Base-by-base conservation (phyloP, 2,797 vertebrate genomes). In the Sebastiscus tertius region DNA sequence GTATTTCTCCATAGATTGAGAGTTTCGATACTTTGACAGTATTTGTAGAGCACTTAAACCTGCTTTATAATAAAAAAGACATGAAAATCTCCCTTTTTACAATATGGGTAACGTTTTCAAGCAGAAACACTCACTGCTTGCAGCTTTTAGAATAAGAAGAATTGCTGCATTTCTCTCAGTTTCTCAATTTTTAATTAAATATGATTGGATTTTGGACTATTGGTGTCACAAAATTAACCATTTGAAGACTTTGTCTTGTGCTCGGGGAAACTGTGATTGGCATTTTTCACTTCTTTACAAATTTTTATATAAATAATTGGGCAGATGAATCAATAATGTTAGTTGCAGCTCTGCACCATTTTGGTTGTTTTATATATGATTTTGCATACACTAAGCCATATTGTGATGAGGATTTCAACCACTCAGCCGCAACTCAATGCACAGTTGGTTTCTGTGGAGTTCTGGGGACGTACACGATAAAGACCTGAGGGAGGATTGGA, bases 401-500 rank as follows among this genome's bases (percentile, higher is more conserved):
- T 9, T 63, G 20, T 20, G 11, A 66, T 39, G 8, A 42, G 12
- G 3, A 31, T 16, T 6, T 36, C 7, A 27, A 6, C 24, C 31
- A 61, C 24, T 36, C 8, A 63, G 27, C 33, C 26, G 22, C 26
- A 66, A 14, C 26, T 56, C 2, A 46, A 56, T 22, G 77, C 31
- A n/a, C 20, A 24, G 34, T 31, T 52, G 29, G 18, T 67, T 69
- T 82, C 6, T 72, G 54, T 55, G 34, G 34, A 10, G 24, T 66
- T 66, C 59, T 60, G 46, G 3, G 20, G 61, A 58, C 20, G 1
- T 34, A 54, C 31, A 75, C 77, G 59, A 67, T 26, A 74, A 82
- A 80, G 80, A 85, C 87, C 73, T 67, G 84, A 70, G 89, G 87
- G 79, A 69, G 80, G 81, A 90, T 24, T 77, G 69, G 62, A 87